Percentiles rank a stretch among this genome's conserved stretches.
Evolutionary conservation across 1,140 invertebrate species (phyloP).

Genomic region (Rhopalosiphum padi): DNA sequence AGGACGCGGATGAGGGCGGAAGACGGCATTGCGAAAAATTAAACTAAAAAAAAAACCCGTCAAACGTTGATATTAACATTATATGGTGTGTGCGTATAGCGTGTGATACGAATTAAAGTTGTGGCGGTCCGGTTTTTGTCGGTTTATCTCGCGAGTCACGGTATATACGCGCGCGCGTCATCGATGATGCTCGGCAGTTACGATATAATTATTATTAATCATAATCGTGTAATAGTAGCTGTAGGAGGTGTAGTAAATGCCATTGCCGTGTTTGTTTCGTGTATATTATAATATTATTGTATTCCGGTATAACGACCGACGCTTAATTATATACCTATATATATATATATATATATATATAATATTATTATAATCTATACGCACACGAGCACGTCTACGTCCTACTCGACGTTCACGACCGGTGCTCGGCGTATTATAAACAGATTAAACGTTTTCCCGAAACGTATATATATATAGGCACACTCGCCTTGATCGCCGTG

Average conservation of each 20-base stretch:
- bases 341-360: not conserved
- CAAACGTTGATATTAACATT: too few relatives aligned
- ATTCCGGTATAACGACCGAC: not conserved
- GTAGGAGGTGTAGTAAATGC: too few relatives aligned
- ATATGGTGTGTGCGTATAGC: too few relatives aligned
- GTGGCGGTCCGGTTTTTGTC: not conserved
- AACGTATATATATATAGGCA: not conserved
- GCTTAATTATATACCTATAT: not conserved
- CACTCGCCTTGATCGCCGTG: not conserved
- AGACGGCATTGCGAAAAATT: too few relatives aligned
- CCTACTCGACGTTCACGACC: too few relatives aligned
- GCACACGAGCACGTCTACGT: too few relatives aligned
- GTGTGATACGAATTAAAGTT: not conserved
- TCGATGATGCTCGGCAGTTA: too few relatives aligned
- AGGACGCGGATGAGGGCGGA: too few relatives aligned
- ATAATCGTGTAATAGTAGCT: not conserved
- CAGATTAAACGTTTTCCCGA: not conserved
- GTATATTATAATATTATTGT: too few relatives aligned
- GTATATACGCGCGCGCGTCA: not conserved
- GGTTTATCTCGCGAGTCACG: not conserved
- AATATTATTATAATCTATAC: not conserved
- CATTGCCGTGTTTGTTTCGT: not conserved
- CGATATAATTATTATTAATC: not conserved
- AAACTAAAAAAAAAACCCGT: too few relatives aligned
- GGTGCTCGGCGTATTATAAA: not conserved